Evolutionary conservation across 2,888 invertebrate species (phyloP), one percentile per base, ranked within the genome.

Genomic region (Drosophila suboccidentalis): DNA sequence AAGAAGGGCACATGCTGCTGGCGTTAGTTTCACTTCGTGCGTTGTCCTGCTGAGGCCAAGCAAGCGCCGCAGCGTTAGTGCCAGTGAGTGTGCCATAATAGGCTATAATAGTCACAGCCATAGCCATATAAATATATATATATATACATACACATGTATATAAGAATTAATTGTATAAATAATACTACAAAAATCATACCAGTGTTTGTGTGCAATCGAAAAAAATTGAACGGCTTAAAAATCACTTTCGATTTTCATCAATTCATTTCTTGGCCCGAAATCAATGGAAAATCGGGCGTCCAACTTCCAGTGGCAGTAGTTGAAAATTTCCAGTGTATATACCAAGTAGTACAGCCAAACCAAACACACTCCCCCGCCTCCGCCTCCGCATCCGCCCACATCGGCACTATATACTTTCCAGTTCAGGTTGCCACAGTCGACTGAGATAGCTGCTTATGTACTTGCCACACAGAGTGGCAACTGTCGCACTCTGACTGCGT

Each of bases 11-110:
- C 82, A 88, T 84, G 89, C 88, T 70, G 78, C 76, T 76, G 78
- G 77, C 78, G 86, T 90, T 92, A 92, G 92, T 92, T 84, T 84
- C 88, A 87, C 90, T 91, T 91, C 91, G 91, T 90, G 90, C 90
- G 90, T 91, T 89, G 92, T 92, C 92, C 91, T 91, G 91, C 92
- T 89, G 88, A 87, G 86, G 76, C 89, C 85, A 82, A 79, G 76
- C 80, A 72, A 87, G 80, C 87, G 78, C 81, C 81, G 88, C 83
- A 78, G 67, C 80, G 84, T 70, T 72, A 76, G 80, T 80, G 73
- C 69, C 80, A 80, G 84, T 83, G 83, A 71, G 79, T 80, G 80
- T 70, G 55, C 5, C 43, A 22, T 22, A 26, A 26, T 29, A 47
- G 57, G 46, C 47, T 43, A 49, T 59, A 71, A 26, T 51, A 8